Evolutionary conservation across 64 coral and sea anemone species (phyloP).

Genomic region (Platygyra sinensis): DNA sequence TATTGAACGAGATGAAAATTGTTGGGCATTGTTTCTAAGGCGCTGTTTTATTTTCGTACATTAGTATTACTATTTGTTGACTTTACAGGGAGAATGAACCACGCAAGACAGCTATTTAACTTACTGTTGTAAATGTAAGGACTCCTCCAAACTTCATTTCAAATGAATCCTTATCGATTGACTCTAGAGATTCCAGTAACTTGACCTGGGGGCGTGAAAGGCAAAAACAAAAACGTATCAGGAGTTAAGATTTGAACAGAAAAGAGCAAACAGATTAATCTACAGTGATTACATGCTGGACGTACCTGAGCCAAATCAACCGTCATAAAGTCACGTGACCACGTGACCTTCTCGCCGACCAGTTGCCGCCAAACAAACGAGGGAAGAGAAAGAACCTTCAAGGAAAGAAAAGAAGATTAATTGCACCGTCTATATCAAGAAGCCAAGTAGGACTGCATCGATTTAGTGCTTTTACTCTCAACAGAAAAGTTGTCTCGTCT

Average conservation of each 20-base stretch:
- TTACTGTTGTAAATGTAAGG: slow-evolving; percentile 80
- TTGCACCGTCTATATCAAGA: too few relatives aligned
- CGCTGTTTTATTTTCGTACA: too few relatives aligned
- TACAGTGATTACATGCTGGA: neutral
- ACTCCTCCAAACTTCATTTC: slow-evolving; percentile 84
- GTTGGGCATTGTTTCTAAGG: too few relatives aligned
- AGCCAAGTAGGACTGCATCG: too few relatives aligned
- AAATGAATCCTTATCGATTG: slow-evolving; percentile 83
- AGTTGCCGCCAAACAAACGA: slow-evolving; percentile 91
- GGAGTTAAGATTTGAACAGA: too few relatives aligned
- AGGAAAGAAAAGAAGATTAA: neutral
- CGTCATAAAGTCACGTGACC: slow-evolving; percentile 92
- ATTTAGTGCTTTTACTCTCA: too few relatives aligned
- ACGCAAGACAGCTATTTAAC: neutral
- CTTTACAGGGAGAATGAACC: too few relatives aligned
- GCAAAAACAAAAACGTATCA: neutral
- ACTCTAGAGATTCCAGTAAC: slow-evolving; percentile 74
- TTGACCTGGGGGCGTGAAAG: slow-evolving; percentile 60
- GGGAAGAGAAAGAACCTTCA: slow-evolving; percentile 83
- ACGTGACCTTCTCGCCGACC: slow-evolving; percentile 91
- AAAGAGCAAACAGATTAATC: neutral
- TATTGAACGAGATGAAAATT: too few relatives aligned
- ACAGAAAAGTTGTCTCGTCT: neutral
- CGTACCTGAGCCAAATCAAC: slow-evolving; percentile 83
- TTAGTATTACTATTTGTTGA: too few relatives aligned